phyloP scores from a whole-genome alignment of 2,888 invertebrate genomes.

The Cantharis rufa region DNA sequence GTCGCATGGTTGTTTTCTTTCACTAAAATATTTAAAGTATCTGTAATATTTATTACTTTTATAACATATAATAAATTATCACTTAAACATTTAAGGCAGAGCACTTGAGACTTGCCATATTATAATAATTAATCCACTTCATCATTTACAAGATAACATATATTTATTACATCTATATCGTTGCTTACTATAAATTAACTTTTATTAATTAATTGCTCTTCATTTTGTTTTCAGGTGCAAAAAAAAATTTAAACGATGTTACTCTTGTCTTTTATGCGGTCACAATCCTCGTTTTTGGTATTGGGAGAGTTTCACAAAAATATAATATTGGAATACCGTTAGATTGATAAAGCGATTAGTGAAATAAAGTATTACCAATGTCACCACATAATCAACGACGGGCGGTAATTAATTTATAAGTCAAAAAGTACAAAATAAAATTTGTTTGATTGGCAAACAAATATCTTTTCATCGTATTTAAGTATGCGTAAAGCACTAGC shows the following conservation, averaged over 20 bases:
- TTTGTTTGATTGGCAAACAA: slow-evolving; percentile 40
- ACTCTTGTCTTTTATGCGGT: background rate
- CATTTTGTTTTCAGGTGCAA: background rate
- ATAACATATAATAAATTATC: slow-evolving; percentile 2
- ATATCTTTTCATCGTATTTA: slow-evolving; percentile 42
- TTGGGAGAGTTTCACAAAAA: background rate
- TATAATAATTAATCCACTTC: background rate
- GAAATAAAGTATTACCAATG: slow-evolving; percentile 1
- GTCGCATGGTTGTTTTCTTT: background rate
- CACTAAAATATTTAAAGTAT: background rate
- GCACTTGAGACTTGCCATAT: background rate
- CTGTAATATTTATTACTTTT: slow-evolving; percentile 2
- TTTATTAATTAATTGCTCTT: background rate
- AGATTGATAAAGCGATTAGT: background rate
- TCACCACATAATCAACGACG: slow-evolving; percentile 27
- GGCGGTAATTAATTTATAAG: slow-evolving; percentile 25
- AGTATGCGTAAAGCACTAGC: slow-evolving; percentile 42
- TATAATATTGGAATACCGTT: background rate
- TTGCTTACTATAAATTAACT: background rate
- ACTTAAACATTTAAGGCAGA: background rate
- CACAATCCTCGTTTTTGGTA: no score
- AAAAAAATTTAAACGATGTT: background rate
- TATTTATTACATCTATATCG: background rate
- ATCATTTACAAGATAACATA: background rate
- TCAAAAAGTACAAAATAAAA: slow-evolving; percentile 33